These are phyloP conservation scores for Limosa lapponica DNA, from an alignment of 2,797 vertebrate genomes.

Conservation along the genomic window DNA sequence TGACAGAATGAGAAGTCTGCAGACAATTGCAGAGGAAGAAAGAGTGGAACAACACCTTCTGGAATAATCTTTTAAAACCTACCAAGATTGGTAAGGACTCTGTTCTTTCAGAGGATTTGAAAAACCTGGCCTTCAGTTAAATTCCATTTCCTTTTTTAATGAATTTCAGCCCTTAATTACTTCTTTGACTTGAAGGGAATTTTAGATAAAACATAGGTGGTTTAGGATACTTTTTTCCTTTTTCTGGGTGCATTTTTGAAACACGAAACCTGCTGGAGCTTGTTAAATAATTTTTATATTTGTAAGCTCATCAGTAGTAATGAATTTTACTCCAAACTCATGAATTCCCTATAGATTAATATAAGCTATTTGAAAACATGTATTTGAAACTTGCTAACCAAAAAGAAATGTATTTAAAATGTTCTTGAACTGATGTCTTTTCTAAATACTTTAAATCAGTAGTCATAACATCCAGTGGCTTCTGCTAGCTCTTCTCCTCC, in stretches of 20 bases:
- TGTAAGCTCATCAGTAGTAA: not conserved
- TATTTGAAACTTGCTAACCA: not conserved
- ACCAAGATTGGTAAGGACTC: not conserved
- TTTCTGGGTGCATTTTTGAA: not conserved
- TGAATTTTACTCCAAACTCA: not conserved
- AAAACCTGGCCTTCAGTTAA: rapidly evolving
- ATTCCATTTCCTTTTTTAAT: not conserved
- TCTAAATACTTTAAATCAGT: not conserved
- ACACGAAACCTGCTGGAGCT: not conserved
- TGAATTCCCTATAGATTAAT: not conserved
- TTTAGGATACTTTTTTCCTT: not conserved
- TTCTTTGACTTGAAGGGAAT: not conserved
- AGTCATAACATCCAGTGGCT: not conserved
- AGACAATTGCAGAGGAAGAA: not conserved
- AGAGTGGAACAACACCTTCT: not conserved
- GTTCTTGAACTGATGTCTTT: not conserved
- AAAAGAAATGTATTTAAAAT: not conserved
- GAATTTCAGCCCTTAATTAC: not conserved
- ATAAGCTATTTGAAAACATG: not conserved
- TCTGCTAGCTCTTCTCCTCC: not conserved
- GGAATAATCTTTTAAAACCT: not conserved
- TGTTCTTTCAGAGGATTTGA: not conserved
- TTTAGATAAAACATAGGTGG: not conserved
- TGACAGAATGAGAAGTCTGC: not conserved
- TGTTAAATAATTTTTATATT: not conserved